Evolutionary conservation across 1,140 invertebrate genomes (phyloP), one percentile per base, ranked within the genome.

Genomic region (Drosophila quadrilineata): DNA sequence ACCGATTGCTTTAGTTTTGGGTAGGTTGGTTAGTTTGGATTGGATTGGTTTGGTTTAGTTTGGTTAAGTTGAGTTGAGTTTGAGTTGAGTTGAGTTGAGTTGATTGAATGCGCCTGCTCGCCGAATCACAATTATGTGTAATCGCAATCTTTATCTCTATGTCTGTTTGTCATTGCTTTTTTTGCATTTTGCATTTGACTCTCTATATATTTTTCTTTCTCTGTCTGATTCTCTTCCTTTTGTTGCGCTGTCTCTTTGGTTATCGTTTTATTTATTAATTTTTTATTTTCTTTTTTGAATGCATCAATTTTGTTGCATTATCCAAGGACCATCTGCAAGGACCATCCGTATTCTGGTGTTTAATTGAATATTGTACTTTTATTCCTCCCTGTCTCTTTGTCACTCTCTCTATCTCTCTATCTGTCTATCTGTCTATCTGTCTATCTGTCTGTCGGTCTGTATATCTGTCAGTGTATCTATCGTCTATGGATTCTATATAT

Each of bases 21-120:
- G 49, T 35, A 22, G 22, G n/a, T 40, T 26, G 29, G 38, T 31
- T 36, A 24, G 3, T 67, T 33, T 56, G 28, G 26, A 33, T 67
- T 56, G 41, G 21, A 16, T 56, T 56, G 26, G 26, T 56, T 64
- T 40, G 31, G 36, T 41, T 26, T 36, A 48, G 12, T 43, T 16
- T 52, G 35, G 50, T 31, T 64, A 43, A 16, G 29, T 26, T 31
- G 9, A 8, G 21, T 9, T 66, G 10, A 38, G 28, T 53, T 56
- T 38, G 28, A 45, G 40, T 5, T 54, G 43, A 41, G 50, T 43
- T 53, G 41, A n/a, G n/a, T n/a, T n/a, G n/a, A n/a, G 10, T 73
- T 68, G 46, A 45, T 64, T 73, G 66, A 70, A 65, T 74, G 56
- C 56, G 50, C 62, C 46, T 66, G 63, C 63, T 66, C 56, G 31